Evolutionary conservation across 2,797 vertebrate species (phyloP).

Genomic region (Amblyraja radiata): DNA sequence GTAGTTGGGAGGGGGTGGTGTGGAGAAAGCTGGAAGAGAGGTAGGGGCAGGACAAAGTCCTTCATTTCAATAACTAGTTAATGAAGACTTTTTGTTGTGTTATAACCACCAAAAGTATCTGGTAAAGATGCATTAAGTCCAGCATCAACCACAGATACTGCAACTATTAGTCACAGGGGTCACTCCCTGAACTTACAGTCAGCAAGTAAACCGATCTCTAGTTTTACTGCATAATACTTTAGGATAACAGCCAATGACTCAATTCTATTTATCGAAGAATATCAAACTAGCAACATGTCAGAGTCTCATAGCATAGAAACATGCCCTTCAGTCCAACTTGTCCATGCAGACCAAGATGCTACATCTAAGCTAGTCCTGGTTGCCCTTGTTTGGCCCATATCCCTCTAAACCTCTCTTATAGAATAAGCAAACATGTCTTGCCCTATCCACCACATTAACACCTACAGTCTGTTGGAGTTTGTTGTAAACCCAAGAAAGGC

Average conservation of each 20-base stretch:
- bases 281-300: neutral
- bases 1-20: too few relatives aligned
- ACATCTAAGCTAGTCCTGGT: too few relatives aligned
- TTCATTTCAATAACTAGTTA: too few relatives aligned
- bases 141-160: neutral
- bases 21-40: too few relatives aligned
- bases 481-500: neutral
- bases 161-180: neutral
- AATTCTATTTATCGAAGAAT: neutral
- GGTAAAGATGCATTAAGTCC: neutral
- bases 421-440: neutral
- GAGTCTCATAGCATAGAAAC: neutral
- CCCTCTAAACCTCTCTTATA: neutral
- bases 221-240: neutral
- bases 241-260: neutral
- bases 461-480: neutral
- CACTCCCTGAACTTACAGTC: neutral
- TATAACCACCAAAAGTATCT: too few relatives aligned
- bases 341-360: too few relatives aligned
- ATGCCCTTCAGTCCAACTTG: too few relatives aligned
- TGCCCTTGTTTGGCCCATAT: too few relatives aligned
- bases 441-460: neutral
- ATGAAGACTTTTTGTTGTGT: too few relatives aligned
- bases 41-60: too few relatives aligned
- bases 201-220: neutral